phyloP scores from a whole-genome alignment of 2,888 invertebrate species.

The Seladonia tumulorum region DNA sequence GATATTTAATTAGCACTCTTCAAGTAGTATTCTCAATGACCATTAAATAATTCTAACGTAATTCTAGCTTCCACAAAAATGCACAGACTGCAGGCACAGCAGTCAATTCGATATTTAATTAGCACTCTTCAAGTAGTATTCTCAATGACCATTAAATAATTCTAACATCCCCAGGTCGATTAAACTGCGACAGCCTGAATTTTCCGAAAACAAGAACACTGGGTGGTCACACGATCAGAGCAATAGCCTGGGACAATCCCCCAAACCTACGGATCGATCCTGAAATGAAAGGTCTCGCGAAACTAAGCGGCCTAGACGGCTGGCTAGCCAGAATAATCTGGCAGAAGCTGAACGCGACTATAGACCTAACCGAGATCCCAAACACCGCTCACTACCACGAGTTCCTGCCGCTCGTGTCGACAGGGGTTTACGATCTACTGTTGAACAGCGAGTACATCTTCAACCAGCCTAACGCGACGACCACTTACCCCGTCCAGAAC shows the following conservation, averaged over 20 bases:
- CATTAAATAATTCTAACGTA: too few species aligned
- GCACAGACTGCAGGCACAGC: too few species aligned
- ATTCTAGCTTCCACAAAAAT: too few species aligned
- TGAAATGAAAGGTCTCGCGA: constrained; percentile 2
- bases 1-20: too few species aligned
- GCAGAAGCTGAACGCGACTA: constrained; percentile 31
- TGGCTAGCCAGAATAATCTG: background rate
- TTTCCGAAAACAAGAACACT: constrained; percentile 52
- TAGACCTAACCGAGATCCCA: background rate
- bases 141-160: too few species aligned
- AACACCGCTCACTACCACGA: background rate
- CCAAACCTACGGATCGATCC: constrained; percentile 33
- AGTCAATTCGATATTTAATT: too few species aligned
- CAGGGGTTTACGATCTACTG: constrained; percentile 41
- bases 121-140: too few species aligned
- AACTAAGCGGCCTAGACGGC: constrained; percentile 49
- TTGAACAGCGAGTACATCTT: constrained; percentile 53
- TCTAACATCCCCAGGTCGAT: constrained; percentile 12
- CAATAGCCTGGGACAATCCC: constrained; percentile 28
- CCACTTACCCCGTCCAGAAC: constrained; percentile 54
- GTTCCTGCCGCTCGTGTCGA: background rate
- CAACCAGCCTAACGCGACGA: constrained; percentile 33
- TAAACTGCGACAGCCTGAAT: constrained; percentile 44
- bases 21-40: too few species aligned
- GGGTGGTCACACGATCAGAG: constrained; percentile 35